These are phyloP conservation scores for Epicauta chinensis DNA, from an alignment of 1,140 invertebrate genomes.

Conservation along the genomic window DNA sequence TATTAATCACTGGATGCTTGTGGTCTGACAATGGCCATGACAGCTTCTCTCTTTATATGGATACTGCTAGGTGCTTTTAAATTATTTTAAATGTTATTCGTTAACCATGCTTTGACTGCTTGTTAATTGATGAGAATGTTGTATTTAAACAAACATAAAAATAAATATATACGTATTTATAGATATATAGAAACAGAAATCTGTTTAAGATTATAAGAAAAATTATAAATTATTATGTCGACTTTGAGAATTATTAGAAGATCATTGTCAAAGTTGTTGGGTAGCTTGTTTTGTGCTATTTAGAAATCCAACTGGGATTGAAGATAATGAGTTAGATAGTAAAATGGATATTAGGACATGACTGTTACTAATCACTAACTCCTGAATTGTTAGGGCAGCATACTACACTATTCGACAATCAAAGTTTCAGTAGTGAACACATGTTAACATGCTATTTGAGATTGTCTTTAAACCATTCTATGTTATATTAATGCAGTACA, in stretches of 20 bases:
- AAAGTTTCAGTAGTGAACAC: conserved; percentile 23
- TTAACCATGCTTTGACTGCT: conserved; percentile 15
- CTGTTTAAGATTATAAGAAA: too few relatives aligned
- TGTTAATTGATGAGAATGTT: conserved; percentile 11
- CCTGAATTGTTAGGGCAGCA: conserved; percentile 2
- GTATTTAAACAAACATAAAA: neutral
- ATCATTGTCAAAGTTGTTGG: too few relatives aligned
- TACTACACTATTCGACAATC: conserved; percentile 17
- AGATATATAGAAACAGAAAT: too few relatives aligned
- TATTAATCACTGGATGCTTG: conserved; percentile 40
- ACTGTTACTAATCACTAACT: conserved; percentile 21
- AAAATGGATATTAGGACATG: conserved; percentile 20
- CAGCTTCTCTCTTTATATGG: conserved; percentile 20
- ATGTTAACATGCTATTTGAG: conserved; percentile 23
- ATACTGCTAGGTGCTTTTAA: conserved; percentile 12
- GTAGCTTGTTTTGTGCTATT: too few relatives aligned
- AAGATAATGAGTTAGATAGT: conserved; percentile 15
- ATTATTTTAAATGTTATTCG: conserved; percentile 21
- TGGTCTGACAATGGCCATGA: conserved; percentile 34
- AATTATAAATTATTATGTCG: too few relatives aligned
- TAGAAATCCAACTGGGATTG: conserved; percentile 2
- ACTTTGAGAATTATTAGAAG: too few relatives aligned
- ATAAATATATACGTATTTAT: too few relatives aligned
- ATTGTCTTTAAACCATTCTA: conserved; percentile 13
- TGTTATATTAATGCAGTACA: conserved; percentile 17